Evolutionary conservation across 2,888 invertebrate genomes (phyloP).

Genomic region (Drosophila nr. fundita): DNA sequence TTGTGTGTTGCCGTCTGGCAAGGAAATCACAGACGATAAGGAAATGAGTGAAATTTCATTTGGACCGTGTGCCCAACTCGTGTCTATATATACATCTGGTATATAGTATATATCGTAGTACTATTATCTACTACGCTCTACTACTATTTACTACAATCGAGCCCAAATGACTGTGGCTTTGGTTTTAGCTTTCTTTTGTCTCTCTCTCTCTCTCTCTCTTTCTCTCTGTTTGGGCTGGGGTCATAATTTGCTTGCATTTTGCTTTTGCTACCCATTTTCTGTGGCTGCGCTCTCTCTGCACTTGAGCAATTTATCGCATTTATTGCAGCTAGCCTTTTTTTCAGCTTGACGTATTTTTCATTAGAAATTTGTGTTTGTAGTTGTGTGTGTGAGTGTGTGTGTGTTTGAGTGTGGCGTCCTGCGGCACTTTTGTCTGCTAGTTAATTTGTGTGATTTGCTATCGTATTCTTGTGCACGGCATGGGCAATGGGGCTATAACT

Average conservation of each 20-base stretch:
- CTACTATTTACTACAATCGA: constrained; percentile 37
- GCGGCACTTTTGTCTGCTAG: constrained; percentile 76
- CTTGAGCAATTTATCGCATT: constrained; percentile 76
- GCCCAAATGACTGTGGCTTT: constrained; percentile 19
- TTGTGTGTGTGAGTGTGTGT: constrained; percentile 7
- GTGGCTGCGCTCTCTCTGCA: constrained; percentile 43
- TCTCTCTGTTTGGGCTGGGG: constrained; percentile 20
- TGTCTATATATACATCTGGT: not conserved
- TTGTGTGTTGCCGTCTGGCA: constrained; percentile 65
- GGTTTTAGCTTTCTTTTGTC: constrained; percentile 5
- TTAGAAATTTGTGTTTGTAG: not conserved
- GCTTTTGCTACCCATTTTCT: constrained; percentile 20
- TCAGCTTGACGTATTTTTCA: constrained; percentile 15
- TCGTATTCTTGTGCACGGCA: not conserved
- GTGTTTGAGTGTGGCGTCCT: constrained; percentile 41
- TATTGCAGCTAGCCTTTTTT: constrained; percentile 44
- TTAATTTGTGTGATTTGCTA: constrained; percentile 77
- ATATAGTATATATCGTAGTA: constrained; percentile 18
- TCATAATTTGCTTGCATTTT: constrained; percentile 76
- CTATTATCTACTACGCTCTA: constrained; percentile 19
- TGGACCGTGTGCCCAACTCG: constrained; percentile 43
- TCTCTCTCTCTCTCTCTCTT: constrained; percentile 2
- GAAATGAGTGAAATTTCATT: constrained; percentile 83
- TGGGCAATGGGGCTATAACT: not conserved
- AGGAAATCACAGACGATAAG: constrained; percentile 83